Percentiles rank a stretch among this genome's conserved stretches.
Conservation (phyloP, 1,140 invertebrate genomes). For the Zaprionus tsacasi region DNA sequence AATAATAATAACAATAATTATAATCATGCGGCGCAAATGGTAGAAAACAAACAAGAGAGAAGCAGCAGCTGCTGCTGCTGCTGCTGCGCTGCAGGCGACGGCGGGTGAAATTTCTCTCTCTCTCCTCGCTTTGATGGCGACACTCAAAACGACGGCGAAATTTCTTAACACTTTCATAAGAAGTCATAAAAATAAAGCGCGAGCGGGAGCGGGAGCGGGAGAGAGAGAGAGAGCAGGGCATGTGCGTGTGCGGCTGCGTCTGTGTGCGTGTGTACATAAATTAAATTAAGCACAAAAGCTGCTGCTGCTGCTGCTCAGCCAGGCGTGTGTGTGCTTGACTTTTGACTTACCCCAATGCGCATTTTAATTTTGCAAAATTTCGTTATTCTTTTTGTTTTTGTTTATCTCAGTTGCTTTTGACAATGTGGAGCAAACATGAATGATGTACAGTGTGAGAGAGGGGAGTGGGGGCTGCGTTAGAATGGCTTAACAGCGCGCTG, state of each 20-base stretch:
- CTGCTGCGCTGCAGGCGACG: conserved; percentile 3
- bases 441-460: background rate
- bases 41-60: conserved; percentile 57
- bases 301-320: conserved; percentile 54
- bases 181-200: conserved; percentile 57
- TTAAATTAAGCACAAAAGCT: conserved; percentile 73
- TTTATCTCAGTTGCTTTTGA: conserved; percentile 15
- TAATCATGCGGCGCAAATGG: conserved; percentile 53
- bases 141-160: conserved; percentile 60
- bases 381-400: background rate
- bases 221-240: conserved; percentile 20
- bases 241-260: background rate
- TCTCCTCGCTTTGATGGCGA: conserved; percentile 39
- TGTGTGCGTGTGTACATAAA: conserved; percentile 36
- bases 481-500: conserved; percentile 30
- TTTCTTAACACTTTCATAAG: conserved; percentile 79
- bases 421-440: conserved; percentile 1
- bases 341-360: conserved; percentile 46
- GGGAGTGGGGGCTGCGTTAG: conserved; percentile 4
- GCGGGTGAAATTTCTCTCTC: conserved; percentile 70
- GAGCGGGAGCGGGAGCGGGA: background rate
- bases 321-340: conserved; percentile 45
- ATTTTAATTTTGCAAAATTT: conserved; percentile 39
- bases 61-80: background rate
- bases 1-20: conserved; percentile 65